phyloP scores from a whole-genome alignment of 2,888 invertebrate genomes.

The Cosmia pyralina region DNA sequence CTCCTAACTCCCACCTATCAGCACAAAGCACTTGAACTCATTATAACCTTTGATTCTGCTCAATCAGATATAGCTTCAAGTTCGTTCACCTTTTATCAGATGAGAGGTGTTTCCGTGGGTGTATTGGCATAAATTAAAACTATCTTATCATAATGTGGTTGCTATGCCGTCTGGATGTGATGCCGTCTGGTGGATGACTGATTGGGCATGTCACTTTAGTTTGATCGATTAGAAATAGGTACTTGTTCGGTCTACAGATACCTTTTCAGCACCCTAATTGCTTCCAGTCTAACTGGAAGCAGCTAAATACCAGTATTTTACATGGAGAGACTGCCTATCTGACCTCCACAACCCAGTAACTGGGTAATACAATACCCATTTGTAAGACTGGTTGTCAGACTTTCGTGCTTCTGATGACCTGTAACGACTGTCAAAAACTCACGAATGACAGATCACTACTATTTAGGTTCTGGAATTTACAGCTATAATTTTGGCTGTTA shows the following conservation, averaged over 20 bases:
- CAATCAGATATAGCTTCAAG: constrained; percentile 30
- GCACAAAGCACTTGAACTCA: not conserved
- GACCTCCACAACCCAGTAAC: no score
- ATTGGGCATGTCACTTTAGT: not conserved
- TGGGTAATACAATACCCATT: no score
- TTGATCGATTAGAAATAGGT: not conserved
- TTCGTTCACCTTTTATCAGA: constrained; percentile 41
- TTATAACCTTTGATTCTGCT: constrained; percentile 2
- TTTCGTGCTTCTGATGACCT: no score
- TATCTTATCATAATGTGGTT: constrained; percentile 21
- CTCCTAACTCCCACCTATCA: not conserved
- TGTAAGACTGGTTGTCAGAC: no score
- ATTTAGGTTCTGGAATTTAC: no score
- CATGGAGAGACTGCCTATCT: no score
- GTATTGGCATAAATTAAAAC: constrained; percentile 16
- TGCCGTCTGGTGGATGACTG: not conserved
- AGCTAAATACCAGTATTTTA: no score
- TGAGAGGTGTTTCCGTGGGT: constrained; percentile 17
- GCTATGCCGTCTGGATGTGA: constrained; percentile 7
- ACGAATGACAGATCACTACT: no score
- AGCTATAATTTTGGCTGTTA: no score
- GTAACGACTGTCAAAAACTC: no score
- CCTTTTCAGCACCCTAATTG: not conserved
- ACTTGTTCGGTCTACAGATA: not conserved
- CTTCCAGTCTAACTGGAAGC: no score